Percentiles rank a stretch among this genome's conserved stretches.
Evolutionary conservation across 2,113 vertebrate species (phyloP).

Genomic region (Puffinus mauretanicus): DNA sequence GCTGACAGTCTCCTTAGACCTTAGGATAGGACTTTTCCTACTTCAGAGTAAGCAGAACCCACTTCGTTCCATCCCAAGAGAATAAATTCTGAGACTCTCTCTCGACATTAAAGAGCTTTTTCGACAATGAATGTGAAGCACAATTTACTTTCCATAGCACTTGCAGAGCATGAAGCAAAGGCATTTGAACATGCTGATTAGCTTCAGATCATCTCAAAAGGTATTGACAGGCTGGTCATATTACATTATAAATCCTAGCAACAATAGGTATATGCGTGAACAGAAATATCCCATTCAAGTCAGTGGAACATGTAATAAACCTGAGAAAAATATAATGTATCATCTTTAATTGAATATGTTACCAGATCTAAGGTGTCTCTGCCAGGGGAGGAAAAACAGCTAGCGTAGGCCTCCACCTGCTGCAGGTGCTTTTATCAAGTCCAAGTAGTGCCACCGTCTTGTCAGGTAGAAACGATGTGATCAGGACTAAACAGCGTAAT

Average conservation of each 20-base stretch:
- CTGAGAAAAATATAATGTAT: background rate
- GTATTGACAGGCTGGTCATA: background rate
- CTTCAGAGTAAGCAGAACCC: background rate
- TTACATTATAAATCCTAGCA: background rate
- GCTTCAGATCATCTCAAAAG: background rate
- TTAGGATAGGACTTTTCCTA: background rate
- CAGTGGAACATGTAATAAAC: background rate
- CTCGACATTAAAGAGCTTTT: background rate
- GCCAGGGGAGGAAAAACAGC: background rate
- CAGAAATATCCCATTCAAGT: background rate
- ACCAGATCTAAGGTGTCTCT: background rate
- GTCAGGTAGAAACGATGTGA: background rate
- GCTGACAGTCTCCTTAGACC: background rate
- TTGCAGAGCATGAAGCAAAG: background rate
- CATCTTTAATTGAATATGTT: background rate
- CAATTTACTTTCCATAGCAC: background rate
- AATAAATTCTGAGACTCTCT: background rate
- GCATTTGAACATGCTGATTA: background rate
- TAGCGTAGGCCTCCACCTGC: background rate
- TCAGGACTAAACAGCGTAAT: background rate
- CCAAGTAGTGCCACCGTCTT: background rate
- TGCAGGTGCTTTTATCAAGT: background rate
- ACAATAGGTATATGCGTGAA: background rate
- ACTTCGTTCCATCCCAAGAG: background rate
- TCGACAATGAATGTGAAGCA: background rate